Base-by-base conservation (phyloP, 2,888 invertebrate genomes). In the Escarpia spicata region DNA sequence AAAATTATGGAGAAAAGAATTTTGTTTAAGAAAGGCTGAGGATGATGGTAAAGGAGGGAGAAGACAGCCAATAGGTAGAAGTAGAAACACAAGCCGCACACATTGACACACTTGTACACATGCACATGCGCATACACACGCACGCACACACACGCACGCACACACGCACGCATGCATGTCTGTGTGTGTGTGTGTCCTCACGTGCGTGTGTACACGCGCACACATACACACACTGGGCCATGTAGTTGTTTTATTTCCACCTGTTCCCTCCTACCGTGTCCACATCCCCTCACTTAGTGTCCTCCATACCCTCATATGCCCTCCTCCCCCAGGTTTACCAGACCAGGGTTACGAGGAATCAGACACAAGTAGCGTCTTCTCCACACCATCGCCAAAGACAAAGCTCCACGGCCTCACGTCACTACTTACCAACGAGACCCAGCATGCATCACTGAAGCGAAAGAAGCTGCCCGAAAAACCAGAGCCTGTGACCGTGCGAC, bases 371-470 rank as follows among this genome's bases (percentile, higher is more conserved):
- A 95, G 95, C 93, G 93, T 96, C 92, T 95, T 95, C 92, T 94
- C 95, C 15, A 93, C 94, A 31, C 95, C 95, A 0, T 95, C 95
- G 12, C 95, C 95, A 6, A 93, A 94, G 92, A 93, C 93, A 3
- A 93, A 92, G 60, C 94, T 94, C 15, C 92, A 93, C 43, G 93
- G 93, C 75, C 15, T 91, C n/a, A 91, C 45, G 75, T 93, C 91
- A 92, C 93, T 91, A 15, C 92, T 94, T 52, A 94, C 95, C 31
- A 93, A 96, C 89, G 97, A 97, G 95, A 97, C 97, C 37, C 97
- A 97, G 94, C 97, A 97, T 95, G 96, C 97, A 10, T 97, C 97
- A 19, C 95, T 97, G 92, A 96, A 97, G 94, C 95, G 97, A 93
- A 97, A 97, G 95, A 97, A 97, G 95, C 95, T 93, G 94, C 95